These are phyloP conservation scores for Drosophila repletoides DNA, from an alignment of 1,140 invertebrate genomes.

Conservation along the genomic window DNA sequence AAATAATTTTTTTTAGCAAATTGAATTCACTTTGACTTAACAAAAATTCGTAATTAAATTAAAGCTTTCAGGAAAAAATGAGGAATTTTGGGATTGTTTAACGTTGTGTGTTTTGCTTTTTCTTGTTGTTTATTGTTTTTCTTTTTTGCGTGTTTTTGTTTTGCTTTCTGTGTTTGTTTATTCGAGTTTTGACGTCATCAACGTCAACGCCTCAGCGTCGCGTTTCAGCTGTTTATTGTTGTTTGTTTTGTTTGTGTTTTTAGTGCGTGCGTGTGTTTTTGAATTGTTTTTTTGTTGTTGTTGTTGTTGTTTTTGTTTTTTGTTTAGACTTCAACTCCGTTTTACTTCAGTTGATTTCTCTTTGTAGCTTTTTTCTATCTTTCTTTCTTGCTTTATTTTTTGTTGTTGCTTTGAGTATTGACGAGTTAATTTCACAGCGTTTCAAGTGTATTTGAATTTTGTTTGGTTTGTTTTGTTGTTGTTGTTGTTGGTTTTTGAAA, in stretches of 20 bases:
- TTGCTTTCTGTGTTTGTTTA: conserved; percentile 38
- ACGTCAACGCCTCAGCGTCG: conserved; percentile 55
- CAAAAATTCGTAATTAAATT: conserved; percentile 81
- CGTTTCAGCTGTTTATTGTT: conserved; percentile 26
- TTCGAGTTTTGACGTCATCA: conserved; percentile 57
- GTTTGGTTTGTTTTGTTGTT: conserved; percentile 73
- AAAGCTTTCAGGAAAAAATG: conserved; percentile 79
- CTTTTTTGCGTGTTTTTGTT: conserved; percentile 32
- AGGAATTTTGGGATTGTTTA: conserved; percentile 73
- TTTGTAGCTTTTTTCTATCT: conserved; percentile 56
- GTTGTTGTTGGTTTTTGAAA: conserved; percentile 70
- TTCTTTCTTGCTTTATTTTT: conserved; percentile 40
- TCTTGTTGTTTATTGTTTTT: conserved; percentile 31
- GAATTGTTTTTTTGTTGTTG: too few relatives aligned
- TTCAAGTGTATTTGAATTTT: conserved; percentile 64
- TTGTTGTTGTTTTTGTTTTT: conserved; percentile 33
- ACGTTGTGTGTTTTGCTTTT: conserved; percentile 16
- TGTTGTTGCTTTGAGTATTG: conserved; percentile 77
- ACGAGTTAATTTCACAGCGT: conserved; percentile 81
- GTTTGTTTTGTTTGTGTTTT: conserved; percentile 31
- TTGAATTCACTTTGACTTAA: conserved; percentile 78
- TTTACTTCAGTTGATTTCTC: conserved; percentile 51
- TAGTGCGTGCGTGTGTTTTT: conserved; percentile 58
- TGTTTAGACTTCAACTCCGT: conserved; percentile 51
- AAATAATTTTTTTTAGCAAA: conserved; percentile 67